These are phyloP conservation scores for Buceros bicornis DNA, from an alignment of 2,797 vertebrate species.

Conservation along the genomic window DNA sequence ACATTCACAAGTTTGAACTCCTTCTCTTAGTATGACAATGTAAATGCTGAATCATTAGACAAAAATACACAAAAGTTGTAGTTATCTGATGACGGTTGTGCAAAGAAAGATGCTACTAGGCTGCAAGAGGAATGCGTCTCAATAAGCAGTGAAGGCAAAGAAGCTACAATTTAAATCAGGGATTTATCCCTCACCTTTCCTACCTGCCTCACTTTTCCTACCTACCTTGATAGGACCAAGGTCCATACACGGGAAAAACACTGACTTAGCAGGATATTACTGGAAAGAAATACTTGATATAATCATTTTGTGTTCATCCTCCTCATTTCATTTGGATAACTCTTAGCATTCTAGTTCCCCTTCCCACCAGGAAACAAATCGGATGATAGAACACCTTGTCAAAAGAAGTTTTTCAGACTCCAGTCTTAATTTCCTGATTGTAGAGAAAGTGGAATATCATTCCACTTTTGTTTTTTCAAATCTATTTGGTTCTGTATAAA, in stretches of 20 bases:
- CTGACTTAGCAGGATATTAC: background rate
- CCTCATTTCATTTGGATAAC: background rate
- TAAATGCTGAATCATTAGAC: background rate
- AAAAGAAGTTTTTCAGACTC: background rate
- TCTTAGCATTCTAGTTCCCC: rapidly evolving
- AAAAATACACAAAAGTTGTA: background rate
- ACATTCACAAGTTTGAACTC: background rate
- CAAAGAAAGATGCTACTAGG: background rate
- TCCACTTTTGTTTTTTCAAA: background rate
- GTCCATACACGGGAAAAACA: background rate
- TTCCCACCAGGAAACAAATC: background rate
- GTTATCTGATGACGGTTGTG: background rate
- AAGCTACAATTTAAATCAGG: background rate
- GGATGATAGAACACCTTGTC: background rate
- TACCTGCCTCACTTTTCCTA: background rate
- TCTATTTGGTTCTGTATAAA: background rate
- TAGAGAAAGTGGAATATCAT: background rate
- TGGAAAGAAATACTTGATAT: background rate
- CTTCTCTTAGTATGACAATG: background rate
- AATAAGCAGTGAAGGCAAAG: background rate
- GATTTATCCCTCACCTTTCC: background rate
- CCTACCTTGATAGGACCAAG: background rate
- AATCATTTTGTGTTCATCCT: background rate
- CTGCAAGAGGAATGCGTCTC: background rate
- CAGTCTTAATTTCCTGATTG: background rate